Conservation (phyloP, 1,140 invertebrate species). For the Philotrypesis tridentata region DNA sequence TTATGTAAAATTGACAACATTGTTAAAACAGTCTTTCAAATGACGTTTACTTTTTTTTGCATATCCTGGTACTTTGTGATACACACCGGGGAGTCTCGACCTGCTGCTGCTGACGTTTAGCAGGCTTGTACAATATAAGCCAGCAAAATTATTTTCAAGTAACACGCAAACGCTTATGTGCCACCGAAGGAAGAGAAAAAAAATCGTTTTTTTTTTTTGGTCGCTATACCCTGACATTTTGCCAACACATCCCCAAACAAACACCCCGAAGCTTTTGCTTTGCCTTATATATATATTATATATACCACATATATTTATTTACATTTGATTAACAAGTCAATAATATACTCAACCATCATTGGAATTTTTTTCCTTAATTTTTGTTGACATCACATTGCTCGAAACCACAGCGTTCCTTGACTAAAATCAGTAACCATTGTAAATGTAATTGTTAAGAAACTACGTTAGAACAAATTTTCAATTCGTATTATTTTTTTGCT, state of each 20-base stretch:
- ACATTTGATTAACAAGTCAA: conserved; percentile 55
- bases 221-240: conserved; percentile 58
- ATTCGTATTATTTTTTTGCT: neutral
- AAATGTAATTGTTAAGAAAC: neutral
- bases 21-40: conserved; percentile 13
- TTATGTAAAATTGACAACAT: neutral
- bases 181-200: conserved; percentile 55
- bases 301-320: conserved; percentile 49
- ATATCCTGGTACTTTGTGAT: conserved; percentile 31
- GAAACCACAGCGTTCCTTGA: neutral
- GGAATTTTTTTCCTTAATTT: neutral
- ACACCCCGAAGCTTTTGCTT: conserved; percentile 64
- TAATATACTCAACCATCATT: conserved; percentile 23
- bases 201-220: conserved; percentile 29
- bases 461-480: neutral
- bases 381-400: conserved; percentile 1
- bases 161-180: conserved; percentile 49
- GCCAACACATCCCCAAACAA: conserved; percentile 69
- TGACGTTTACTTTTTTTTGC: conserved; percentile 31
- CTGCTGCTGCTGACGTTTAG: conserved; percentile 61
- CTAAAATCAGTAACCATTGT: conserved; percentile 4
- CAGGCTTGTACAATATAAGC: conserved; percentile 50
- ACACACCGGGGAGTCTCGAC: conserved; percentile 53
- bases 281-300: conserved; percentile 54
- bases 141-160: conserved; percentile 44